phyloP scores from a whole-genome alignment of 2,888 invertebrate genomes.

The Chaetogeoica ovagalla region DNA sequence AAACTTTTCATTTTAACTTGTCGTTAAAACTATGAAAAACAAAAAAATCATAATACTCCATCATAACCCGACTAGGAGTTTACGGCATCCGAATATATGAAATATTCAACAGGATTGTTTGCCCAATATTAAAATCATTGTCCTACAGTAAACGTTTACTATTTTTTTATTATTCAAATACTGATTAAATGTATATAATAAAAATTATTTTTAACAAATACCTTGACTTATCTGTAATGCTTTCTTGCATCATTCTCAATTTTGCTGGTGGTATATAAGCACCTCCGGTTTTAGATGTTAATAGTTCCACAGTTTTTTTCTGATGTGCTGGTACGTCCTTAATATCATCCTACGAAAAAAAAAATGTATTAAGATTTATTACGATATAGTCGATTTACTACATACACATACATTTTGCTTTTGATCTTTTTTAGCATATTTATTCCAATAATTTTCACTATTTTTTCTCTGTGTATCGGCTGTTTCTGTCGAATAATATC shows the following conservation, averaged over 20 bases:
- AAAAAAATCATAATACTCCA: too few relatives aligned
- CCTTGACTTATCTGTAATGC: slow-evolving; percentile 87
- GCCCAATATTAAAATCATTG: too few relatives aligned
- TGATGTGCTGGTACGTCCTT: slow-evolving; percentile 26
- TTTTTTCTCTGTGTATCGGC: slow-evolving; percentile 31
- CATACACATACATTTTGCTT: slow-evolving; percentile 18
- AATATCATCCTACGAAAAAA: slow-evolving; percentile 5
- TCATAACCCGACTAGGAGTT: too few relatives aligned
- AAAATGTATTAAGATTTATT: slow-evolving; percentile 1
- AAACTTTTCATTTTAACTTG: too few relatives aligned
- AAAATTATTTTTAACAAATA: slow-evolving; percentile 20
- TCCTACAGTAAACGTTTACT: too few relatives aligned
- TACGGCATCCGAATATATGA: too few relatives aligned
- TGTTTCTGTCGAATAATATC: slow-evolving; percentile 44
- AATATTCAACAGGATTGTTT: too few relatives aligned
- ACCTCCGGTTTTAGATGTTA: slow-evolving; percentile 79
- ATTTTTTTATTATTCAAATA: not conserved
- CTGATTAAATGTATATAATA: not conserved
- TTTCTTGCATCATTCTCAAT: slow-evolving; percentile 90
- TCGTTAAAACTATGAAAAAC: too few relatives aligned
- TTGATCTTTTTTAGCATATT: slow-evolving; percentile 41
- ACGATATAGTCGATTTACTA: not conserved
- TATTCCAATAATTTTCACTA: slow-evolving; percentile 48
- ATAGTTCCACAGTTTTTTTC: slow-evolving; percentile 52
- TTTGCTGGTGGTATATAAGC: slow-evolving; percentile 99